Conservation (phyloP, 1,140 invertebrate genomes). For the Drosophila repletoides region DNA sequence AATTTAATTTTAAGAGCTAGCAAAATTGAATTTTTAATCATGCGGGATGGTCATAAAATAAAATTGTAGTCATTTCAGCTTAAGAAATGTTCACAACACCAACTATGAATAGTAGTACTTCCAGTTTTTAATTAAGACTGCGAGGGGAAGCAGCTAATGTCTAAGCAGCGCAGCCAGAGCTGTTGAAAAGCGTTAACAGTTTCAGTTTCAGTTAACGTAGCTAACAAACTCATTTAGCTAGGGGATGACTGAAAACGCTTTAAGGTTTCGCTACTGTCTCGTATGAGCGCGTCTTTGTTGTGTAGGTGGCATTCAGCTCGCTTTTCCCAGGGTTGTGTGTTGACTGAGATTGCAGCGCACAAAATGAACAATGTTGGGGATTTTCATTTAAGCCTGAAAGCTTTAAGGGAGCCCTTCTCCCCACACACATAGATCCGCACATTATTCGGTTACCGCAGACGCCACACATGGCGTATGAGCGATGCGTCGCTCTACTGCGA, state of each 20-base stretch:
- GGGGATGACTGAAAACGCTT: constrained; percentile 15
- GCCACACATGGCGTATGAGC: constrained; percentile 71
- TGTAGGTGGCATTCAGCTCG: background rate
- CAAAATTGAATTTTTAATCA: constrained; percentile 75
- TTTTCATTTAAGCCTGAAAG: constrained; percentile 62
- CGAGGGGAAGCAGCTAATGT: constrained; percentile 55
- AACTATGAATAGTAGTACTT: constrained; percentile 39
- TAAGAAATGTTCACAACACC: constrained; percentile 40
- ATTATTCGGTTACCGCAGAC: constrained; percentile 52
- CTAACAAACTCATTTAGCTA: constrained; percentile 49
- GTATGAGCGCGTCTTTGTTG: background rate
- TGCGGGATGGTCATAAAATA: constrained; percentile 51
- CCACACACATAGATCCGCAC: constrained; percentile 17
- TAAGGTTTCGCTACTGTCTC: constrained; percentile 8
- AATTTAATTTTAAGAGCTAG: constrained; percentile 46
- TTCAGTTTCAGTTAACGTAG: constrained; percentile 49
- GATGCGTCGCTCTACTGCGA: constrained; percentile 24
- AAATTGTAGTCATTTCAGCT: constrained; percentile 64
- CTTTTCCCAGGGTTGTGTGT: background rate
- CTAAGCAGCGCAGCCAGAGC: constrained; percentile 26
- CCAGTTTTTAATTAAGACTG: constrained; percentile 74
- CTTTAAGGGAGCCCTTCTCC: constrained; percentile 59
- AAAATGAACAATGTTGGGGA: constrained; percentile 65
- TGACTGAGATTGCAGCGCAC: constrained; percentile 50
- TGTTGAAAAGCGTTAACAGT: constrained; percentile 57